phyloP scores from a whole-genome alignment of 1,140 invertebrate species.

The Manduca sexta region DNA sequence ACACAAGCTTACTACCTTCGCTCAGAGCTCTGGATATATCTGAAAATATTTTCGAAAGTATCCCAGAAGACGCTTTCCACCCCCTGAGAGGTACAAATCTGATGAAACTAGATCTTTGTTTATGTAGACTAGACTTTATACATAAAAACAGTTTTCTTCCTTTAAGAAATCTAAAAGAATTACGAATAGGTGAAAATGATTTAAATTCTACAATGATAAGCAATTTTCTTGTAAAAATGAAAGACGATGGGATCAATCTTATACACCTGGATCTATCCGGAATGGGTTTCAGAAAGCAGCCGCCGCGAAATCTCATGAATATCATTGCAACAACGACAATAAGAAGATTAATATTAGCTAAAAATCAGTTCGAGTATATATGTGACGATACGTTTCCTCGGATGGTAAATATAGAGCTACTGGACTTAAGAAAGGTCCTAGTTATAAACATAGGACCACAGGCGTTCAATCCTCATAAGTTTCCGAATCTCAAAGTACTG shows the following conservation, averaged over 20 bases:
- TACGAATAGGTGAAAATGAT: slow-evolving; percentile 69
- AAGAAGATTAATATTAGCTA: slow-evolving; percentile 59
- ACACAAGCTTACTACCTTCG: slow-evolving; percentile 41
- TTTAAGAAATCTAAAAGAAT: slow-evolving; percentile 56
- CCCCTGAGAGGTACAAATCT: slow-evolving; percentile 43
- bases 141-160: slow-evolving; percentile 63
- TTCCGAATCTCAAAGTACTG: slow-evolving; percentile 68
- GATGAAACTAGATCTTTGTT: slow-evolving; percentile 59
- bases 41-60: slow-evolving; percentile 52
- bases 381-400: slow-evolving; percentile 62
- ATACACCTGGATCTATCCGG: slow-evolving; percentile 63
- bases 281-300: slow-evolving; percentile 67
- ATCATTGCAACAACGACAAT: slow-evolving; percentile 69
- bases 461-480: slow-evolving; percentile 45
- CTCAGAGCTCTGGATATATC: slow-evolving; percentile 51
- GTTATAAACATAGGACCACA: slow-evolving; percentile 42
- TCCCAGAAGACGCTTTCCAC: slow-evolving; percentile 47
- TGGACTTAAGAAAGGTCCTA: slow-evolving; percentile 66
- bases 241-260: slow-evolving; percentile 51
- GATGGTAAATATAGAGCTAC: slow-evolving; percentile 67
- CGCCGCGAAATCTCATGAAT: slow-evolving; percentile 58
- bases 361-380: slow-evolving; percentile 74
- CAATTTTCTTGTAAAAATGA: slow-evolving; percentile 51
- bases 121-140: slow-evolving; percentile 70
- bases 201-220: slow-evolving; percentile 59